Base-by-base conservation (phyloP, 2,113 vertebrate genomes). In the Tinamus guttatus region DNA sequence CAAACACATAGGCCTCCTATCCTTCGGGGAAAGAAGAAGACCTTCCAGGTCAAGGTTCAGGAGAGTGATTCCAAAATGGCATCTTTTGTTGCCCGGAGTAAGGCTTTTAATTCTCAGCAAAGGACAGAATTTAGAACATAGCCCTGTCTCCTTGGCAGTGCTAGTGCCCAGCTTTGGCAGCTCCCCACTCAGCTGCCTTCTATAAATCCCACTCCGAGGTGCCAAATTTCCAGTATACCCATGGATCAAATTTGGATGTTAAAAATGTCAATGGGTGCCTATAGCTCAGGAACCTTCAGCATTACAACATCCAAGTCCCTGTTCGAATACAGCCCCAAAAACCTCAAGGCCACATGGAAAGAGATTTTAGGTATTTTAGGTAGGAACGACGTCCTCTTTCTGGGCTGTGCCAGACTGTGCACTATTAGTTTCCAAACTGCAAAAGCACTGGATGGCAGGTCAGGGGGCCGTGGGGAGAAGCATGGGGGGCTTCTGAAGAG, bases 201-300 rank as follows among this genome's bases (percentile, higher is more conserved):
- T 52, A 84, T 41, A 92, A 63, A 93, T 85, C 64, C 56, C 38
- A 43, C 28, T 71, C 24, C 30, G 59, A 70, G 62, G 51, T 71
- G 81, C 88, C 51, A 60, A 86, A 94, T 93, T 89, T 92, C 69
- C 80, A 86, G 59, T 80, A 81, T 90, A 63, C 27, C 7, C 45
- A 18, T 32, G 63, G 71, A 82, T 91, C 85, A 94, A 54, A 85
- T 93, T 87, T 70, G 51, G 27, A 81, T 82, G n/a, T 45, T 83
- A 93, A 56, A 94, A 93, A 93, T 86, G 51, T 58, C 41, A 47
- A 30, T 32, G 76, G 19, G 32, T 83, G 60, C 47, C 85, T 92
- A 73, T 59, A 70, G 3, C 40, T 68, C 18, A 41, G 51, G 51
- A 86, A 59, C 68, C 52, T 90, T 81, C 73, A 68, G 32, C 51